Percentiles rank a stretch among this genome's conserved stretches.
Evolutionary conservation across 2,113 vertebrate species (phyloP).

Genomic region (Cettia cetti): DNA sequence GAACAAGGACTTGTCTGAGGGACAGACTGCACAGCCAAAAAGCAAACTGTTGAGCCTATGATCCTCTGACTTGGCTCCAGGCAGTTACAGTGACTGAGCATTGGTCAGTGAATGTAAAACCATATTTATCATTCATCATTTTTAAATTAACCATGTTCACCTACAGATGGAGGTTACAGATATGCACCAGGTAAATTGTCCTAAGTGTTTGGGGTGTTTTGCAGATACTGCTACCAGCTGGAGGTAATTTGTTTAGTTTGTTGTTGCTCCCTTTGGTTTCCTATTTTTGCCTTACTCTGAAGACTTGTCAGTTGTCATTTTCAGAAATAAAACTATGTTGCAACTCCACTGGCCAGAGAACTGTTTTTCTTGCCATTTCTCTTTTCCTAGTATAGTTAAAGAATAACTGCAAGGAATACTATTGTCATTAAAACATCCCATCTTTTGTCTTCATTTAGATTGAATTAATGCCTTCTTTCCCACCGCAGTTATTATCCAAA

Average conservation of each 20-base stretch:
- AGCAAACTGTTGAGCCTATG: background rate
- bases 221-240: background rate
- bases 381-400: background rate
- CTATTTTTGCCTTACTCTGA: background rate
- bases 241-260: background rate
- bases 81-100: background rate
- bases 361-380: background rate
- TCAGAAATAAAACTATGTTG: background rate
- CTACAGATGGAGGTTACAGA: background rate
- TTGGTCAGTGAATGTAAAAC: background rate
- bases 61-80: background rate
- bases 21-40: background rate
- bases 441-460: background rate
- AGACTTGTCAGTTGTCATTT: background rate
- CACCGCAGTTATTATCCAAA: fast-evolving
- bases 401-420: background rate
- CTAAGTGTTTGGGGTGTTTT: background rate
- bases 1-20: background rate
- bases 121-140: background rate
- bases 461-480: background rate
- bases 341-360: background rate
- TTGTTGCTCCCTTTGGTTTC: background rate
- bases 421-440: background rate
- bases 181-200: background rate
- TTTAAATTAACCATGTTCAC: background rate